phyloP scores from a whole-genome alignment of 2,113 vertebrate genomes.

The Podilymbus podiceps region DNA sequence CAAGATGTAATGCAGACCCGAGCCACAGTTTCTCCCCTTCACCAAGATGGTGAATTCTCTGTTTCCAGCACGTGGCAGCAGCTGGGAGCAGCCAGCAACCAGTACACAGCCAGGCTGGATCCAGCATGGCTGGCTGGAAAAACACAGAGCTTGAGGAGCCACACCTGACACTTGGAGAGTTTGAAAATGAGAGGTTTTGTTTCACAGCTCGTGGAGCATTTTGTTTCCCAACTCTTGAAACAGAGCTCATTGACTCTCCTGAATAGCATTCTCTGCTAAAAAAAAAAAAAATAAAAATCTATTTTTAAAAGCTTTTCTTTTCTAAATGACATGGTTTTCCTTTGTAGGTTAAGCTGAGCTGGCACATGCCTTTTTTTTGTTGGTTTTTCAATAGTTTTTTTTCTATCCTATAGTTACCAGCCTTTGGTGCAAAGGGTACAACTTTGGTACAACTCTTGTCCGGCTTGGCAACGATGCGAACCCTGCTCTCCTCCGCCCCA shows the following conservation, averaged over 20 bases:
- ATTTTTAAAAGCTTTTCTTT: conserved; percentile 30
- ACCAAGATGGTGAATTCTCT: background rate
- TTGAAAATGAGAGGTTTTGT: background rate
- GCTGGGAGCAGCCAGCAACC: background rate
- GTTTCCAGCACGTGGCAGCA: background rate
- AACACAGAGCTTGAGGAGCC: background rate
- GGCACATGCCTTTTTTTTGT: background rate
- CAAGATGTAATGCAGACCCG: background rate
- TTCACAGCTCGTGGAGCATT: background rate
- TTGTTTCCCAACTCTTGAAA: conserved; percentile 16
- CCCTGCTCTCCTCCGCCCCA: background rate
- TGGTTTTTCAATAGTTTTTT: background rate
- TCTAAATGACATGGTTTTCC: conserved; percentile 10
- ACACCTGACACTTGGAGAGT: background rate
- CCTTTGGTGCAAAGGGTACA: background rate
- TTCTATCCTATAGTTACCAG: background rate
- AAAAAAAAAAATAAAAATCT: background rate
- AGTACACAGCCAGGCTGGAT: background rate
- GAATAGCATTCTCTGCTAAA: background rate
- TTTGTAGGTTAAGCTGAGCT: conserved; percentile 10
- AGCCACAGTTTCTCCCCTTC: background rate
- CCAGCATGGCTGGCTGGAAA: background rate
- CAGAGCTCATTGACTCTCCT: conserved; percentile 1
- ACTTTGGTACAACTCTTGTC: background rate
- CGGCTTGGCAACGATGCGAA: accelerated